phyloP scores from a whole-genome alignment of 37 sponge, comb jelly and placozoan genomes.

The Geodia barretti region DNA sequence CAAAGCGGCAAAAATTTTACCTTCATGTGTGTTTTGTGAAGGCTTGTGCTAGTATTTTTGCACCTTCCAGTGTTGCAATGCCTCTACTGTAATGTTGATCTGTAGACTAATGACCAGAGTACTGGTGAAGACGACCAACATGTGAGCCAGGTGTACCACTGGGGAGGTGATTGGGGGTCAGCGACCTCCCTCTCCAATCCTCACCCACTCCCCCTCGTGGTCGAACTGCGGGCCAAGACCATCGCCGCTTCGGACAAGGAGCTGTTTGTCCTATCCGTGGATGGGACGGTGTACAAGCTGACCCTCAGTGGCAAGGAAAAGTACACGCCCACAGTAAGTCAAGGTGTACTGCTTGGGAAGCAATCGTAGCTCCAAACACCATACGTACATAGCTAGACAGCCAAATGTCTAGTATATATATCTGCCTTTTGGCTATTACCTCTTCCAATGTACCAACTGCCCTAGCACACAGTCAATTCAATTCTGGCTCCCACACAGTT shows the following conservation, averaged over 20 bases:
- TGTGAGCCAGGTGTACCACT: constrained; percentile 28
- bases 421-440: background rate
- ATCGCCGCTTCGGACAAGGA: constrained; percentile 54
- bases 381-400: too few relatives aligned
- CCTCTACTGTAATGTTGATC: too few relatives aligned
- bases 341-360: background rate
- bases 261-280: constrained; percentile 51
- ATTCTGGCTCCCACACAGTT: background rate
- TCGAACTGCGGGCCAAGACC: constrained; percentile 60
- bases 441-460: background rate
- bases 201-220: constrained; percentile 1
- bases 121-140: too few relatives aligned
- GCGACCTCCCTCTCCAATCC: background rate
- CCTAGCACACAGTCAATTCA: background rate
- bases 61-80: too few relatives aligned
- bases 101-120: too few relatives aligned
- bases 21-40: too few relatives aligned
- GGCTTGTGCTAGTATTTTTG: too few relatives aligned
- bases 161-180: constrained; percentile 28
- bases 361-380: background rate
- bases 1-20: too few relatives aligned
- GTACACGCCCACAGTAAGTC: constrained; percentile 2
- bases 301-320: constrained; percentile 15
- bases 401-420: too few relatives aligned
- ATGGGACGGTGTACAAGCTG: constrained; percentile 59